Conservation (phyloP, 1,140 invertebrate genomes). For the Parapsyche elsis region DNA sequence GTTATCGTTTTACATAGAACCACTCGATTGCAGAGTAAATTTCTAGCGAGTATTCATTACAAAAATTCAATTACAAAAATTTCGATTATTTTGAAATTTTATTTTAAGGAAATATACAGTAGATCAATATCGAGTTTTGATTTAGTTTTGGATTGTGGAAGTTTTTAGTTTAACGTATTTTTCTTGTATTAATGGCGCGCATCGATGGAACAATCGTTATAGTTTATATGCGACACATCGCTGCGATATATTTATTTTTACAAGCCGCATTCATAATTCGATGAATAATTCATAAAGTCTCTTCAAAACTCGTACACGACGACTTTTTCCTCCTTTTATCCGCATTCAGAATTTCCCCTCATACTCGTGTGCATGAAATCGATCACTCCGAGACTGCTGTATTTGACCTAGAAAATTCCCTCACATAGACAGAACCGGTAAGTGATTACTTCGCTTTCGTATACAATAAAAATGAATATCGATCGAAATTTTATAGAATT, state of each 20-base stretch:
- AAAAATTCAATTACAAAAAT: no score
- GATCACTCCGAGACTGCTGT: conserved; percentile 4
- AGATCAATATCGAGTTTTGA: no score
- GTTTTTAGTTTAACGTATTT: no score
- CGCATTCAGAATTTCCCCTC: neutral
- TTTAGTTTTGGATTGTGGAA: no score
- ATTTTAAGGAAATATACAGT: no score
- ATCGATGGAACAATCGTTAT: no score
- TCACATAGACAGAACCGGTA: neutral
- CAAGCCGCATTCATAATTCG: neutral
- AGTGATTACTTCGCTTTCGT: neutral
- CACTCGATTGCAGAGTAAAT: no score
- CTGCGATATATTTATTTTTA: neutral
- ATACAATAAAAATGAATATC: neutral
- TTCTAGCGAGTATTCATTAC: no score
- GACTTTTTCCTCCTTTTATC: neutral
- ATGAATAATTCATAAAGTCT: conserved; percentile 5
- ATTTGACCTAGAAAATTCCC: conserved; percentile 13
- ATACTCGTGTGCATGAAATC: neutral
- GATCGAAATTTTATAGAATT: neutral
- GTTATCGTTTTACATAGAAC: no score
- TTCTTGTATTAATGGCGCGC: no score
- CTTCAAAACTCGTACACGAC: conserved; percentile 7
- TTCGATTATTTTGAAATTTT: no score
- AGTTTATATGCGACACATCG: neutral